Percentiles rank a stretch among this genome's conserved stretches.
phyloP scores from a whole-genome alignment of 2,797 vertebrate genomes.

The Prunella strophiata region DNA sequence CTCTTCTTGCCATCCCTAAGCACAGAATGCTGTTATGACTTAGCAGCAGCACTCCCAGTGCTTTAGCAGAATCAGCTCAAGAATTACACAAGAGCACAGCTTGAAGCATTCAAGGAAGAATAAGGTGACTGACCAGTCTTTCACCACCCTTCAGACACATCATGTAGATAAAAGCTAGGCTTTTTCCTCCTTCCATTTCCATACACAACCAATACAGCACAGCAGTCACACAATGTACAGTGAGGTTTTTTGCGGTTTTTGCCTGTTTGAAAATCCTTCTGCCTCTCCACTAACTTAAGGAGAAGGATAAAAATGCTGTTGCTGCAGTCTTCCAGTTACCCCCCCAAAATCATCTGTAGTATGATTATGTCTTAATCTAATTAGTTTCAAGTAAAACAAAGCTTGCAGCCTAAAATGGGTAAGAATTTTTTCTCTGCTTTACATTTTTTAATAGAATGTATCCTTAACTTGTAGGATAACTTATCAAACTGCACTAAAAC shows the following conservation, averaged over 20 bases:
- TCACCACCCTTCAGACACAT: neutral
- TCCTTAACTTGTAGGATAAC: neutral
- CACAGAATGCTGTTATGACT: neutral
- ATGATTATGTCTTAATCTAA: neutral
- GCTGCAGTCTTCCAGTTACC: neutral
- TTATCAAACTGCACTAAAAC: neutral
- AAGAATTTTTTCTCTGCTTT: neutral
- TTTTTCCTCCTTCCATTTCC: neutral
- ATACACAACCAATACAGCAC: neutral
- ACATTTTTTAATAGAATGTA: neutral
- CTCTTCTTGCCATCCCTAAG: neutral
- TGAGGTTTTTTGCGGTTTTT: neutral
- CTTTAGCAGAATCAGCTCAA: neutral
- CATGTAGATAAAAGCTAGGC: neutral
- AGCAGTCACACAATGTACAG: fast-evolving
- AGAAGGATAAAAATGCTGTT: neutral
- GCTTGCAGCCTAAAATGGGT: neutral
- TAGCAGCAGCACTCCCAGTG: neutral
- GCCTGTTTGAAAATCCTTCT: neutral
- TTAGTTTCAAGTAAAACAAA: neutral
- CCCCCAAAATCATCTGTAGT: neutral
- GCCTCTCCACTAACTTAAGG: neutral
- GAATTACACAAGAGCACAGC: neutral
- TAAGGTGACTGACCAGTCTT: neutral
- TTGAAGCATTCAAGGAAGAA: neutral